Conservation (phyloP, 2,888 invertebrate species). For the Omphaloscelis lunosa region DNA sequence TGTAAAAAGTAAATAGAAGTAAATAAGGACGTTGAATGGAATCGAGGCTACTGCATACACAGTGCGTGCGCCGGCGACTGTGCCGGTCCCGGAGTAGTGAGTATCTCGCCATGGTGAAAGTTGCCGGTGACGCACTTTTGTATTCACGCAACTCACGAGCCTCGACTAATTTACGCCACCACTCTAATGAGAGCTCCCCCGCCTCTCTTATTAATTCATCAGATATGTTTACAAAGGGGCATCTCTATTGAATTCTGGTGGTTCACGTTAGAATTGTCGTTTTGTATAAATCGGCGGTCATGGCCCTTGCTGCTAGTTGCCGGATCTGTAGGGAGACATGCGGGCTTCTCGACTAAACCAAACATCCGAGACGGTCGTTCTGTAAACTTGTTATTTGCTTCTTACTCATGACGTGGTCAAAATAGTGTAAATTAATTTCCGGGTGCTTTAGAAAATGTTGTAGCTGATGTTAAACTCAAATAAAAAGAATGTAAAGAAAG, state of each 20-base stretch:
- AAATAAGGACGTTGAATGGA: conserved; percentile 58
- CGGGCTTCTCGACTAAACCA: conserved; percentile 76
- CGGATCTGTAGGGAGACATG: conserved; percentile 79
- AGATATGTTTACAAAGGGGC: conserved; percentile 68
- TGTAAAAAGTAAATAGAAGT: conserved; percentile 50
- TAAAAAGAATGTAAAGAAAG: background rate
- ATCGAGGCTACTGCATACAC: conserved; percentile 68
- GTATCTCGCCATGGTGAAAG: conserved; percentile 84
- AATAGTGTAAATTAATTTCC: conserved; percentile 3
- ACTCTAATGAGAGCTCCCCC: conserved; percentile 76
- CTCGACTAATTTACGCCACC: conserved; percentile 82
- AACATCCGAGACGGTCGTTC: conserved; percentile 77
- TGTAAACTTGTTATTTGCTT: conserved; percentile 25
- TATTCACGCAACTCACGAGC: conserved; percentile 82
- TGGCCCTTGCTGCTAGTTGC: conserved; percentile 73
- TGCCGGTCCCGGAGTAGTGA: conserved; percentile 31
- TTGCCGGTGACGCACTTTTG: conserved; percentile 88
- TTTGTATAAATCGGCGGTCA: conserved; percentile 81
- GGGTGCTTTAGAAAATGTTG: background rate
- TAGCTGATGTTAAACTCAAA: background rate
- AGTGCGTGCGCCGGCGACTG: conserved; percentile 70
- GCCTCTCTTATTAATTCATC: conserved; percentile 74
- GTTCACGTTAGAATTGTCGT: conserved; percentile 77
- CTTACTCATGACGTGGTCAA: conserved; percentile 48
- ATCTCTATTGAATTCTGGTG: conserved; percentile 72